Evolutionary conservation across 2,888 invertebrate species (phyloP), one percentile per base, ranked within the genome.

Genomic region (Spilosoma lubricipeda): DNA sequence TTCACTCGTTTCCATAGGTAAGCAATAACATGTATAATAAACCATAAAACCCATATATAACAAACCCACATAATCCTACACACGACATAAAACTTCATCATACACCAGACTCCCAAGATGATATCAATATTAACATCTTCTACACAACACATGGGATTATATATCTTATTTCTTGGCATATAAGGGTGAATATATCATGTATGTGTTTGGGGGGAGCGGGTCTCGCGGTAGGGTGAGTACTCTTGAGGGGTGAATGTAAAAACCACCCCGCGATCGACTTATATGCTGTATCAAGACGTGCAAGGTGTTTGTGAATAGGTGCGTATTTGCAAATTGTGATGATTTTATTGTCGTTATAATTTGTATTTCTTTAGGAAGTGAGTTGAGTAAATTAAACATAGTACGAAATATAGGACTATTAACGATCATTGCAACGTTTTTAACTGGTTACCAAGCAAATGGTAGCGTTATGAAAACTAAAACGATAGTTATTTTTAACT

Each of bases 211-310:
- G 81, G 86, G 84, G 81, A 80, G 82, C 83, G 82, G 74, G 78
- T 63, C 70, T 77, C 86, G 86, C 83, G 85, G 84, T 83, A 83
- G 93, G 86, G 85, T 92, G 94, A 87, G 93, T 93, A 88, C 88
- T 91, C 95, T 93, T 94, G 93, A 87, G 93, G 95, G 92, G 94
- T 84, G 93, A 95, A 93, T 94, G 95, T 93, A 95, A 95, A 93
- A 94, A 94, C 94, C 94, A 94, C 95, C 95, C 93, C 93, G 93
- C 94, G 94, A 95, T 95, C 95, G 95, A 95, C 95, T 95, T 95
- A 94, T 95, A 94, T 93, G 94, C 92, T 94, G 94, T 95, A 94
- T 94, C 94, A 95, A 95, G 95, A 95, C 94, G 91, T 85, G 85
- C 74, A 76, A 86, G 88, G 56, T 76, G 78, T 80, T 75, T 59